Evolutionary conservation across 2,888 invertebrate genomes (phyloP).

Genomic region (Eupithecia inturbata): DNA sequence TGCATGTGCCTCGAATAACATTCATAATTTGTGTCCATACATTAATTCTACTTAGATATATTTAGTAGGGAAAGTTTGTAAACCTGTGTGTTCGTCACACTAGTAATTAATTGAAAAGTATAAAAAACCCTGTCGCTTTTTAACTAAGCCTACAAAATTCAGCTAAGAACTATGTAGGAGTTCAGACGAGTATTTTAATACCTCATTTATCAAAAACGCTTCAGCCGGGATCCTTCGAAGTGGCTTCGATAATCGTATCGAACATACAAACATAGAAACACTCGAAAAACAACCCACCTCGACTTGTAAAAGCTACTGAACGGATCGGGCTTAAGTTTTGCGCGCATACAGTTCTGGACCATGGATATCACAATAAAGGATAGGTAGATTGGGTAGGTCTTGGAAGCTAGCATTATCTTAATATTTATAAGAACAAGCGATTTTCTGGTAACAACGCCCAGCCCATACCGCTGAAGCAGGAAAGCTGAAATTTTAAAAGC

Average conservation of each 20-base stretch:
- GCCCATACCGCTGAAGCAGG: too few species aligned
- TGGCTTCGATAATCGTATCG: neutral
- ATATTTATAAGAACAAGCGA: too few species aligned
- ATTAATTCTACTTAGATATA: neutral
- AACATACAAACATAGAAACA: neutral
- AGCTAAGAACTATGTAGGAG: neutral
- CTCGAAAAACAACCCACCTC: neutral
- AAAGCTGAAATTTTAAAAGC: too few species aligned
- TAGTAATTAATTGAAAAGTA: too few species aligned
- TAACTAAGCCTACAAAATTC: neutral
- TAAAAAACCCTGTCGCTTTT: too few species aligned
- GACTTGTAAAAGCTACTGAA: neutral
- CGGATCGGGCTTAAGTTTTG: neutral
- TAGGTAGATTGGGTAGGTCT: too few species aligned
- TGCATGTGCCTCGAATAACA: slow-evolving; percentile 19
- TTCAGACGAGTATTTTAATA: neutral
- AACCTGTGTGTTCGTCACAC: neutral
- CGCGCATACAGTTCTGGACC: neutral
- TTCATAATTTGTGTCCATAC: slow-evolving; percentile 7
- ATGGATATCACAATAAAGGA: neutral
- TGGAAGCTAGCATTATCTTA: too few species aligned
- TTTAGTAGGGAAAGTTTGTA: neutral
- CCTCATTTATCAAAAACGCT: neutral
- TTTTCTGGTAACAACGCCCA: too few species aligned
- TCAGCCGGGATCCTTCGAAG: neutral